Evolutionary conservation across 2,113 vertebrate genomes (phyloP).

Genomic region (Thomomys bottae): DNA sequence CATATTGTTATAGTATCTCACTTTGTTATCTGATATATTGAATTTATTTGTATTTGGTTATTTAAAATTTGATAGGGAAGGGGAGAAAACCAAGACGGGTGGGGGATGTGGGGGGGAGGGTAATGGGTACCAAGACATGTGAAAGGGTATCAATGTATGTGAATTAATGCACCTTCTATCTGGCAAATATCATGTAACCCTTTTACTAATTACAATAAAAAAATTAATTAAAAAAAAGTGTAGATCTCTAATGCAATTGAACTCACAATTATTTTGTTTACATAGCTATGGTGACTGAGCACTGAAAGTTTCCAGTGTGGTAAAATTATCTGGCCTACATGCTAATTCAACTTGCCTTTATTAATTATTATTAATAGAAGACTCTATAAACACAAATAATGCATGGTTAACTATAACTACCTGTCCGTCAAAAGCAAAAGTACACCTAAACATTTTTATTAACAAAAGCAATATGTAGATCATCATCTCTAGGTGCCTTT

Average conservation of each 20-base stretch:
- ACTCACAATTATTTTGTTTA: neutral
- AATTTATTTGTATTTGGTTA: no score
- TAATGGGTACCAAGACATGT: no score
- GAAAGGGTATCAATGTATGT: no score
- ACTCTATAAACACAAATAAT: conserved; percentile 51
- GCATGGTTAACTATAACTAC: neutral
- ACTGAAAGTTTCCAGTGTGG: conserved; percentile 23
- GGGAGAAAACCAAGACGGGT: no score
- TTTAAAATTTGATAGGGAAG: no score
- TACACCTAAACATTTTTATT: conserved; percentile 3
- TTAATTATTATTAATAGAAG: conserved; percentile 37
- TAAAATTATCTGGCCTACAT: conserved; percentile 29
- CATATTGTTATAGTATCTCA: no score
- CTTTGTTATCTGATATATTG: no score
- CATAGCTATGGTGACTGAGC: neutral
- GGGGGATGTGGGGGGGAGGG: no score
- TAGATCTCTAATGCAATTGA: conserved; percentile 13
- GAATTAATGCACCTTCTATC: no score
- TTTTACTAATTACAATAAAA: no score
- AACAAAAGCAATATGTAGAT: conserved; percentile 10
- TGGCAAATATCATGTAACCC: no score
- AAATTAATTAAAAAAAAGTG: no score
- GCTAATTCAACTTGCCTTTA: conserved; percentile 38
- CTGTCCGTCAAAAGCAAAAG: conserved; percentile 36
- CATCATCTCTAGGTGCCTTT: neutral